Percentiles rank a stretch among this genome's conserved stretches.
phyloP scores from a whole-genome alignment of 2,797 vertebrate species.

The Spinibarbus caldwelli region DNA sequence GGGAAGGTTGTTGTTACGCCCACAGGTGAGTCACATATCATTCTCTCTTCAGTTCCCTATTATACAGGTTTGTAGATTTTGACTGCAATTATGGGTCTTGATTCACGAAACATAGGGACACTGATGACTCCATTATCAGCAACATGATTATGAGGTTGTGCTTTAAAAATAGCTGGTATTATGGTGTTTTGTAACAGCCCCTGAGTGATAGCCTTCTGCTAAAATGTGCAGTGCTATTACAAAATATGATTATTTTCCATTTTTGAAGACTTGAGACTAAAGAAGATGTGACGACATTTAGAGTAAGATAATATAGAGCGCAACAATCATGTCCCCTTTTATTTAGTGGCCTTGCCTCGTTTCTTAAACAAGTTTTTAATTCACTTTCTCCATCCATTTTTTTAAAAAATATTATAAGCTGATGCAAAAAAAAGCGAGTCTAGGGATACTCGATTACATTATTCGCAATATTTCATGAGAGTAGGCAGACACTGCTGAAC shows the following conservation, averaged over 20 bases:
- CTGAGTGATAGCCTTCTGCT: neutral
- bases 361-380: neutral
- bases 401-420: neutral
- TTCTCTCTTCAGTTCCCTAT: neutral
- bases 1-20: conserved; percentile 80
- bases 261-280: neutral
- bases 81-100: too few species aligned
- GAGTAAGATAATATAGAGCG: neutral
- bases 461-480: neutral
- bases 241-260: neutral
- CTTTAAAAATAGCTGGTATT: neutral
- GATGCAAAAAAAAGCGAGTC: neutral
- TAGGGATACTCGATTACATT: neutral
- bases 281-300: neutral
- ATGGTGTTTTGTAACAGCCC: neutral
- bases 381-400: too few species aligned
- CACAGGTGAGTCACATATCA: conserved; percentile 79
- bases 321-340: neutral
- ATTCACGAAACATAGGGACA: neutral
- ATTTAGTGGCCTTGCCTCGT: neutral
- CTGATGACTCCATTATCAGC: neutral
- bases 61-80: neutral
- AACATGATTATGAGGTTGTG: neutral
- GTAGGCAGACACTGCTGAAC: neutral
- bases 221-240: neutral